These are phyloP conservation scores for Tribolium freemani DNA, from an alignment of 2,888 invertebrate species.

Conservation along the genomic window DNA sequence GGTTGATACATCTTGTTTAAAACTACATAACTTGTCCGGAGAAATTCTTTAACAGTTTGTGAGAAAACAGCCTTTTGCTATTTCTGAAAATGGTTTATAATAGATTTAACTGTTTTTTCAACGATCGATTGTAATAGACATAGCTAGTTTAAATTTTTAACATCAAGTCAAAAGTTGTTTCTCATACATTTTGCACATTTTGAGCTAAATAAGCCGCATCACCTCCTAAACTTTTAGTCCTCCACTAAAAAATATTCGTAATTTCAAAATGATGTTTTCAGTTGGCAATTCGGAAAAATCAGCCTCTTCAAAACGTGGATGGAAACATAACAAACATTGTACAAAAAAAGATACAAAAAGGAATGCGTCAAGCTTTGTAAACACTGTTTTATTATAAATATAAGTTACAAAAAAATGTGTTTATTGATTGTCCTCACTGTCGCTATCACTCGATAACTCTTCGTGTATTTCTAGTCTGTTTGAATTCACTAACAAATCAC, in stretches of 20 bases:
- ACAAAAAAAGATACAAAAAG: slow-evolving; percentile 63
- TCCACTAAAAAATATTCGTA: not conserved
- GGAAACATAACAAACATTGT: slow-evolving; percentile 83
- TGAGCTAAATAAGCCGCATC: no score
- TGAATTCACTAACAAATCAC: slow-evolving; percentile 74
- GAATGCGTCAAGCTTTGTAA: slow-evolving; percentile 52
- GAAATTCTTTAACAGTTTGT: no score
- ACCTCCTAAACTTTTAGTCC: no score
- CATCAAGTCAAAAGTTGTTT: no score
- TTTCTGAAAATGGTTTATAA: no score
- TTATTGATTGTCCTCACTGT: slow-evolving; percentile 36
- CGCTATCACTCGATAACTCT: slow-evolving; percentile 58
- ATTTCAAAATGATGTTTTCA: slow-evolving; percentile 49
- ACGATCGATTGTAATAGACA: no score
- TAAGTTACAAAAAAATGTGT: not conserved
- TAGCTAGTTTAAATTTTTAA: no score
- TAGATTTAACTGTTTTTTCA: no score
- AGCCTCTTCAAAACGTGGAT: slow-evolving; percentile 81
- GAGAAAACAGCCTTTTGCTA: no score
- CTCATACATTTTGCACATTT: no score
- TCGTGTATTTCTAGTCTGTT: slow-evolving; percentile 66
- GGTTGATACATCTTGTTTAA: no score
- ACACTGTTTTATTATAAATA: not conserved
- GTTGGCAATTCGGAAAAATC: slow-evolving; percentile 76
- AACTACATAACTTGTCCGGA: no score